phyloP scores from a whole-genome alignment of 2,797 vertebrate genomes.

The Phrynocephalus forsythii region DNA sequence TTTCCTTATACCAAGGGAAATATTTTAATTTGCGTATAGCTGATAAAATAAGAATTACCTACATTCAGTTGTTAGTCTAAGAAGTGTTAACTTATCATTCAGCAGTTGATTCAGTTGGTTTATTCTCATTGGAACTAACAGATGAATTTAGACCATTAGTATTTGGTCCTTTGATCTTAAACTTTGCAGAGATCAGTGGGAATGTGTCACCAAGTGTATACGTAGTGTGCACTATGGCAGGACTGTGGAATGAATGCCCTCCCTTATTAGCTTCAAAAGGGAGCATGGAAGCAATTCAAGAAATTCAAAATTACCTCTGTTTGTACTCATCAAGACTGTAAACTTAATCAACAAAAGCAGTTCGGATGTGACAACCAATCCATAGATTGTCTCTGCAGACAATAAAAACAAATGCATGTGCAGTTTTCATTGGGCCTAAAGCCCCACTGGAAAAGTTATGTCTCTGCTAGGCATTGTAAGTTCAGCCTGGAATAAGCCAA shows the following conservation, averaged over 20 bases:
- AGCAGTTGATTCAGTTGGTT: no score
- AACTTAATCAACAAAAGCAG: not conserved
- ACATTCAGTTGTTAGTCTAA: no score
- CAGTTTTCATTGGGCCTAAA: not conserved
- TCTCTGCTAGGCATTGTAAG: not conserved
- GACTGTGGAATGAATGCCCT: no score
- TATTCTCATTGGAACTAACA: no score
- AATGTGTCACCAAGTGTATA: constrained; percentile 9
- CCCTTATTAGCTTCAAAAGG: not conserved
- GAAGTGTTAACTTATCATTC: no score
- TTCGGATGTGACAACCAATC: not conserved
- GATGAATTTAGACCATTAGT: no score
- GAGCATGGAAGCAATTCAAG: not conserved
- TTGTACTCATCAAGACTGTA: not conserved
- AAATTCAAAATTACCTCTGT: not conserved
- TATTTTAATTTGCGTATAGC: not conserved
- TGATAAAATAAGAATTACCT: not conserved
- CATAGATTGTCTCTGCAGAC: not conserved
- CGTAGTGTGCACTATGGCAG: not conserved
- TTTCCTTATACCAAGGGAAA: not conserved
- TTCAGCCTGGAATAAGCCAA: not conserved
- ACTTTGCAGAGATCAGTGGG: not conserved
- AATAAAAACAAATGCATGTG: not conserved
- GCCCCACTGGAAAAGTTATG: not conserved
- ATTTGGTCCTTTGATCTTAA: not conserved